Conservation (phyloP, 2,888 invertebrate genomes). For the Caenorhabditis angaria region DNA sequence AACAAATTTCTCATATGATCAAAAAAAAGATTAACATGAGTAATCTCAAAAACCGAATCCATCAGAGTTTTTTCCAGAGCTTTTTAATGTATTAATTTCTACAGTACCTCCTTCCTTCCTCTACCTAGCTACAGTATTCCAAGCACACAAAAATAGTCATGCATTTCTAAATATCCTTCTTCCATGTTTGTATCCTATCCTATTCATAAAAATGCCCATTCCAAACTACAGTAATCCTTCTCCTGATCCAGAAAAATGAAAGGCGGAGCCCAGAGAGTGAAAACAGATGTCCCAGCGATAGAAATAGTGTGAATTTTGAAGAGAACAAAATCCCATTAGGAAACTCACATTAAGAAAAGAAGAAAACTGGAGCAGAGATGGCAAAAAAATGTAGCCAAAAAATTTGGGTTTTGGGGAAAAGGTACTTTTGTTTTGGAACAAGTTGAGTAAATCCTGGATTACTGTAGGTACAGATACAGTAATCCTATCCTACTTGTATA, state of each 20-base stretch:
- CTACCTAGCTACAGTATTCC: slow-evolving; percentile 16
- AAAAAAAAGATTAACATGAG: too few relatives aligned
- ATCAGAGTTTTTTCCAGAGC: neutral
- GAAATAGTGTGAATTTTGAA: slow-evolving; percentile 6
- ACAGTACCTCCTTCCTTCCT: slow-evolving; percentile 2
- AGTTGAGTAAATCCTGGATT: neutral
- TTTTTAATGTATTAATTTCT: neutral
- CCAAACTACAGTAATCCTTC: slow-evolving; percentile 21
- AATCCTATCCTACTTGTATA: neutral
- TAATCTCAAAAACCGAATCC: neutral
- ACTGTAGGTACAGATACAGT: neutral
- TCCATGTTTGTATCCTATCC: neutral
- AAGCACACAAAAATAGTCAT: slow-evolving; percentile 18
- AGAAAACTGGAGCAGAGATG: slow-evolving; percentile 9
- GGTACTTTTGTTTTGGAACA: neutral
- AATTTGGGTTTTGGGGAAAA: neutral
- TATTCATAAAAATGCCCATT: neutral
- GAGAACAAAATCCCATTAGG: slow-evolving; percentile 39
- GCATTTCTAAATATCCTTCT: slow-evolving; percentile 1
- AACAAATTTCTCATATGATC: too few relatives aligned
- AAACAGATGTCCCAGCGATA: neutral
- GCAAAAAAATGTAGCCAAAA: neutral
- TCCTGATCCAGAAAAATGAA: slow-evolving; percentile 6
- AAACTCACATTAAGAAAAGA: slow-evolving; percentile 37
- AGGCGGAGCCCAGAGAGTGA: slow-evolving; percentile 32